Evolutionary conservation across 2,797 vertebrate genomes (phyloP), one percentile per base, ranked within the genome.

Genomic region (Jordanella pulchra): DNA sequence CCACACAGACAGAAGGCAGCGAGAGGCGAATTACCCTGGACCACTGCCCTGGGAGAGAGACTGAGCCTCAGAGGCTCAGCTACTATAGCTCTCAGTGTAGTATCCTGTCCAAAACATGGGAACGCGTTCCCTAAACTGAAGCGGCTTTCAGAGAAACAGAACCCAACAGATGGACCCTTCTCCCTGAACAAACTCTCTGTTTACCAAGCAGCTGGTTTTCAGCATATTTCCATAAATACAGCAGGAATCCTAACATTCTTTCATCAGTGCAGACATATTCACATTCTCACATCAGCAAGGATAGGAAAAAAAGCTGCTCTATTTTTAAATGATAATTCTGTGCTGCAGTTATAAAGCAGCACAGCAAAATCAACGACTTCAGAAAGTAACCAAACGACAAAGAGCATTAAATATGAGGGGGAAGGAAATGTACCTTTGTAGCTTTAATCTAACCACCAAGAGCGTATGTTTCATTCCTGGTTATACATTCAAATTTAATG

Each of bases 71-170:
- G 84, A 67, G 74, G 73, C 75, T 80, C 77, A 89, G 80, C 90
- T 83, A 81, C 84, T 84, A 86, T 72, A 86, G 79, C 86, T 66
- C 23, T 65, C 82, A 87, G 80, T 82, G 74, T 82, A 84, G 83
- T 50, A 89, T 93, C 84, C 90, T 83, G 80, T 90, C 84, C 80
- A 80, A 90, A 86, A 82, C 76, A 79, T 76, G 71, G 79, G 85
- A 86, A 39, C 73, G 73, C 68, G 61, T 79, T 89, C 80, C 68
- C 78, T 47, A 69, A 86, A 74, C 73, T 81, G 82, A 83, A 77
- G 76, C 50, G 65, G 71, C 85, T 75, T 87, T 71, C 67, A 77
- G 82, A 84, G 76, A 77, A 83, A 90, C 56, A 2, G 32, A 72
- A 72, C 76, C 71, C 76, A 80, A 72, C 75, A 91, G 75, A 85